These are phyloP conservation scores for Campoplex nolae DNA, from an alignment of 2,888 invertebrate species.

Conservation along the genomic window DNA sequence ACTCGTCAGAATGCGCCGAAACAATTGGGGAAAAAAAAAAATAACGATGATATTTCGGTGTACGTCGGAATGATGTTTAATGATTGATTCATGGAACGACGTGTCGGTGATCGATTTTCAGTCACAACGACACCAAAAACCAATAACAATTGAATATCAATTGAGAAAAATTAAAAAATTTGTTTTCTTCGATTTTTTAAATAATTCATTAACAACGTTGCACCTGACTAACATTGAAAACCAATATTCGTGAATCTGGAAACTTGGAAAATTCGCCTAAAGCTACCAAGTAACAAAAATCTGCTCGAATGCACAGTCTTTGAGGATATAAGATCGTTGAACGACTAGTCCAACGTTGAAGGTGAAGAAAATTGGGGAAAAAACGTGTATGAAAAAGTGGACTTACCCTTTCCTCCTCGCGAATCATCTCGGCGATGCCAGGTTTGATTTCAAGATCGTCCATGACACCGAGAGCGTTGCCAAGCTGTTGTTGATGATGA, in stretches of 20 bases:
- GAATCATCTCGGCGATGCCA: conserved; percentile 98
- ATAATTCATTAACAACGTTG: no score
- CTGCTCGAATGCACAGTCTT: no score
- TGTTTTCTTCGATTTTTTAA: no score
- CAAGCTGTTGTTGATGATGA: conserved; percentile 73
- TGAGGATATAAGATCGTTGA: neutral
- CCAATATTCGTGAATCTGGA: neutral
- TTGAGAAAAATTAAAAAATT: no score
- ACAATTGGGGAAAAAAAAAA: neutral
- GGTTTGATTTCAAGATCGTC: conserved; percentile 97
- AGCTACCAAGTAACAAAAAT: neutral
- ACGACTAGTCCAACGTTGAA: neutral
- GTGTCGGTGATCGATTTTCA: neutral
- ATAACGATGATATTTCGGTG: neutral
- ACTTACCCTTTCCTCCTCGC: conserved; percentile 98
- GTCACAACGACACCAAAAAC: neutral
- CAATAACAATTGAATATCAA: no score
- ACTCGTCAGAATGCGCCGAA: neutral
- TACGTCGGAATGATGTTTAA: neutral
- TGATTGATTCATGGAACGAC: neutral
- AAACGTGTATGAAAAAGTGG: neutral
- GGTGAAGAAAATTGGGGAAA: neutral
- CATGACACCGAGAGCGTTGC: conserved; percentile 75
- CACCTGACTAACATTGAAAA: neutral
- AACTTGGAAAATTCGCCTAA: neutral